phyloP scores from a whole-genome alignment of 2,797 vertebrate species.

The Ptychadena robeensis region DNA sequence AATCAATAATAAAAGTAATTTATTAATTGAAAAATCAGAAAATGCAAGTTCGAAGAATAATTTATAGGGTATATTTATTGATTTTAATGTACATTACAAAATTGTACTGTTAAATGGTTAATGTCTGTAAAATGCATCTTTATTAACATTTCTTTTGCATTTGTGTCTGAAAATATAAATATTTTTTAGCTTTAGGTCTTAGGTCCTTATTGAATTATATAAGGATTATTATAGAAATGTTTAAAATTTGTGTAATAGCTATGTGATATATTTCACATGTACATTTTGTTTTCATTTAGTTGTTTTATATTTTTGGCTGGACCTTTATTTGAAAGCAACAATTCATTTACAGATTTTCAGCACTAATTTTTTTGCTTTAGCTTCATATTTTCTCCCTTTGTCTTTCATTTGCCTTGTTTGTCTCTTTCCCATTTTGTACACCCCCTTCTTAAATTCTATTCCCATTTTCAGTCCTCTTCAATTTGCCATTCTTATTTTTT shows the following conservation, averaged over 20 bases:
- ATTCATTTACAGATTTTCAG: background rate
- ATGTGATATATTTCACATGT: background rate
- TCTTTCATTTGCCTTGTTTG: slow-evolving; percentile 25
- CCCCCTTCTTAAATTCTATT: slow-evolving; percentile 54
- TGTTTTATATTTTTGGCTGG: background rate
- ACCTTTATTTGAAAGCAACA: background rate
- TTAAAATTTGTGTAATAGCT: background rate
- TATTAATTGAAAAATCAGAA: too few species aligned
- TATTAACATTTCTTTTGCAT: background rate
- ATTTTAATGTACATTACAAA: background rate
- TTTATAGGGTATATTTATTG: too few species aligned
- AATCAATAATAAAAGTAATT: too few species aligned
- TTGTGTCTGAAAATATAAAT: background rate
- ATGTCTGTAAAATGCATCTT: background rate
- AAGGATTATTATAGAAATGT: background rate
- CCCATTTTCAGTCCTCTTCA: slow-evolving; percentile 58
- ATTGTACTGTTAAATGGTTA: background rate
- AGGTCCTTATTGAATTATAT: background rate
- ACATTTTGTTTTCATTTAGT: background rate
- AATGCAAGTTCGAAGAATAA: too few species aligned
- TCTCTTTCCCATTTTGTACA: slow-evolving; percentile 31
- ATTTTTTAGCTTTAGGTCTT: too few species aligned
- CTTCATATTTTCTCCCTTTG: background rate
- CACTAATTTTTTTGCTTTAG: slow-evolving; percentile 24
- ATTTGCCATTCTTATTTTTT: slow-evolving; percentile 56